A percentile compares a stretch with the other conserved stretches of the same genome.
These are phyloP conservation scores for Pteria penguin DNA, from an alignment of 2,888 invertebrate species.

Conservation along the genomic window DNA sequence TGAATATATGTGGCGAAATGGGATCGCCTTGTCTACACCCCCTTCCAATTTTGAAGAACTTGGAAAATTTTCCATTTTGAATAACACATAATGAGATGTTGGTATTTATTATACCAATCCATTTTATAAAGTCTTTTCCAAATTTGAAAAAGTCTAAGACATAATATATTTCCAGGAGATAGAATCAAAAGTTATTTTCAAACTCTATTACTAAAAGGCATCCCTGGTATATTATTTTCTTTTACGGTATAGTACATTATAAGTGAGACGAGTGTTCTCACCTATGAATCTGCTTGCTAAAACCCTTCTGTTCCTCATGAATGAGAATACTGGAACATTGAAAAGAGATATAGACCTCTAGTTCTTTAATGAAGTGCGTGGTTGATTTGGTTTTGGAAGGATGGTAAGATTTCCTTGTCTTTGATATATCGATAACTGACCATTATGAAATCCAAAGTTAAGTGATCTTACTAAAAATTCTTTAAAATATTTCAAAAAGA, in stretches of 20 bases:
- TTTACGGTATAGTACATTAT: not conserved
- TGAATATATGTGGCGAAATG: constrained; percentile 24
- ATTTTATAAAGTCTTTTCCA: constrained; percentile 13
- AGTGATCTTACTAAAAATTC: not conserved
- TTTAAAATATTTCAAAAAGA: not conserved
- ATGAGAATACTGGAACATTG: not conserved
- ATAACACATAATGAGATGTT: constrained; percentile 11
- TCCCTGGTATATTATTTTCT: not conserved
- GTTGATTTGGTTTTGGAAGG: constrained; percentile 10
- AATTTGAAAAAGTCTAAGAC: constrained; percentile 29
- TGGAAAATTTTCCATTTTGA: constrained; percentile 24
- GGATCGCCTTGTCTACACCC: constrained; percentile 39
- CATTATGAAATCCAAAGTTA: not conserved
- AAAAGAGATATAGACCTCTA: constrained; percentile 20
- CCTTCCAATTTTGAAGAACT: constrained; percentile 16
- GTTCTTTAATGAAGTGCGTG: not conserved
- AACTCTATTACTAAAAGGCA: constrained; percentile 25
- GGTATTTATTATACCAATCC: constrained; percentile 25
- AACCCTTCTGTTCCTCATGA: constrained; percentile 14
- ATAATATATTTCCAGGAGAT: constrained; percentile 22
- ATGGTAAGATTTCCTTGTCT: constrained; percentile 12
- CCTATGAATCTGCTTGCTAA: constrained; percentile 17
- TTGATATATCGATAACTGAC: constrained; percentile 9
- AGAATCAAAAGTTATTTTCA: constrained; percentile 35
- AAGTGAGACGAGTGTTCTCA: not conserved